Evolutionary conservation across 2,113 vertebrate genomes (phyloP).

Genomic region (Tyrannus savana): DNA sequence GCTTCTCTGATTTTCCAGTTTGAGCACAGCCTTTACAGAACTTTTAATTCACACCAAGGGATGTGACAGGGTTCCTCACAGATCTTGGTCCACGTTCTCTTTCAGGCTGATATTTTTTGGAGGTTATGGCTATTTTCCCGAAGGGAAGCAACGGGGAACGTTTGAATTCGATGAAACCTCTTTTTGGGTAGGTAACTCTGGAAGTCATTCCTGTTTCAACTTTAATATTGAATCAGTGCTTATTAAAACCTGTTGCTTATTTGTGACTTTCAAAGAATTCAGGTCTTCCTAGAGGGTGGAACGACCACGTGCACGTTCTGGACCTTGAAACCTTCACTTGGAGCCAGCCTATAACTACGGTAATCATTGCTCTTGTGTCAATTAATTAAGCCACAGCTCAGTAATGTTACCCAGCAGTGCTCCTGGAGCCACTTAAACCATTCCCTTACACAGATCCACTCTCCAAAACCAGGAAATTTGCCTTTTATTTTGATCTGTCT

Average conservation of each 20-base stretch:
- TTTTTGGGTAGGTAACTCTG: conserved; percentile 79
- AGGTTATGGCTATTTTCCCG: conserved; percentile 91
- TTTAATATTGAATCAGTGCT: not conserved
- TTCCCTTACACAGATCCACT: not conserved
- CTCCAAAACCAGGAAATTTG: not conserved
- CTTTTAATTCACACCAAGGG: not conserved
- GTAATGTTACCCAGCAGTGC: no score
- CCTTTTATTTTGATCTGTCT: not conserved
- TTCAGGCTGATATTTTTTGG: conserved; percentile 93
- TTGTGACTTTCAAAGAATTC: conserved; percentile 75
- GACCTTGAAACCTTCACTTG: conserved; percentile 90
- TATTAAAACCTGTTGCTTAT: not conserved
- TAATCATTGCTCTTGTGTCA: conserved; percentile 47
- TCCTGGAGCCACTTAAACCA: not conserved
- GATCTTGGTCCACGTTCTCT: not conserved
- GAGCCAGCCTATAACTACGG: conserved; percentile 91
- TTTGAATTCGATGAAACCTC: conserved; percentile 95
- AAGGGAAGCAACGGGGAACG: conserved; percentile 84
- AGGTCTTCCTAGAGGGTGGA: conserved; percentile 91
- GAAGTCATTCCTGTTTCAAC: not conserved
- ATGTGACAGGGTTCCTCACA: not conserved
- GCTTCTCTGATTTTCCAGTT: not conserved
- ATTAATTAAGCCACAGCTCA: not conserved
- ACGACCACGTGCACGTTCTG: conserved; percentile 93
- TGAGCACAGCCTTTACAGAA: not conserved